A percentile compares a stretch with the other conserved stretches of the same genome.
These are phyloP conservation scores for Herminia tarsipennalis DNA, from an alignment of 2,888 invertebrate species.

Conservation along the genomic window DNA sequence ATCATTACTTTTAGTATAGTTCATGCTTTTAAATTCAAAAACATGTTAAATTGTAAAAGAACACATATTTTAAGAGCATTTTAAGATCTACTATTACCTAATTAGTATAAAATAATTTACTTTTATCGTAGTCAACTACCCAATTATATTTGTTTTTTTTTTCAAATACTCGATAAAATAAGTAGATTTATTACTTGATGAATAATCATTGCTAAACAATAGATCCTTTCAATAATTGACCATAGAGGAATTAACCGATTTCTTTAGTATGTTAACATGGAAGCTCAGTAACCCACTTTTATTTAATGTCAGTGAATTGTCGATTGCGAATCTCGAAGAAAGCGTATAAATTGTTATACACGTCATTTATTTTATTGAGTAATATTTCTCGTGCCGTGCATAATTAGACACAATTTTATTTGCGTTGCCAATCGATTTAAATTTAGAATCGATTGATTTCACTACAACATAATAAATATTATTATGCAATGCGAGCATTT, in stretches of 20 bases:
- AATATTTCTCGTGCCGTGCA: slow-evolving; percentile 23
- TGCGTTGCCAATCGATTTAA: slow-evolving; percentile 13
- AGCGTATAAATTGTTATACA: slow-evolving; percentile 38
- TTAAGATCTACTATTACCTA: too few relatives aligned
- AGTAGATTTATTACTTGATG: too few relatives aligned
- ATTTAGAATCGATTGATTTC: slow-evolving; percentile 21
- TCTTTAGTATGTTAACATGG: slow-evolving; percentile 4
- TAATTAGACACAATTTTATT: slow-evolving; percentile 31
- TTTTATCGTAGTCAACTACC: too few relatives aligned
- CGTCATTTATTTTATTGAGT: slow-evolving; percentile 39
- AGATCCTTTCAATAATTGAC: too few relatives aligned
- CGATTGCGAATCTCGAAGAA: slow-evolving; percentile 28
- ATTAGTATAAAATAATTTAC: too few relatives aligned
- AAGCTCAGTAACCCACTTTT: slow-evolving; percentile 24
- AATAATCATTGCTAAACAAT: neutral
- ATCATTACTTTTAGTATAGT: too few relatives aligned
- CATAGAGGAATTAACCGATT: slow-evolving; percentile 3
- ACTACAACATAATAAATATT: slow-evolving; percentile 14
- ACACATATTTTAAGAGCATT: too few relatives aligned
- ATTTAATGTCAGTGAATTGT: slow-evolving; percentile 8
- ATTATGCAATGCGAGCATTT: slow-evolving; percentile 28
- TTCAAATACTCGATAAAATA: too few relatives aligned
- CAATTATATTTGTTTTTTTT: too few relatives aligned
- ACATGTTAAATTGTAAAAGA: too few relatives aligned
- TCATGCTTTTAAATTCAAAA: too few relatives aligned